Conservation (phyloP, 2,113 vertebrate species). For the Myrmecobius fasciatus region DNA sequence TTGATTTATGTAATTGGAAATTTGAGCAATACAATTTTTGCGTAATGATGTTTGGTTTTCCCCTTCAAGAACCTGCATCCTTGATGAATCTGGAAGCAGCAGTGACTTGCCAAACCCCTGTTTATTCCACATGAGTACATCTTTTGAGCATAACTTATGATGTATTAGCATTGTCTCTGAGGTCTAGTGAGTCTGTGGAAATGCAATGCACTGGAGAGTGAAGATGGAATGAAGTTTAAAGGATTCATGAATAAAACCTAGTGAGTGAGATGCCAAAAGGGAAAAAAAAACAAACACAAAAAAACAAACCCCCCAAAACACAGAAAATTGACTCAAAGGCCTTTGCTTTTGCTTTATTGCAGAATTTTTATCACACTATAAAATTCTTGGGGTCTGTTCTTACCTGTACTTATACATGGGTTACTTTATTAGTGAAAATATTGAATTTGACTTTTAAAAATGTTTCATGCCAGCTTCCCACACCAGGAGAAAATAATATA, state of each 20-base stretch:
- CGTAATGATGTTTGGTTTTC: conserved; percentile 77
- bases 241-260: conserved; percentile 73
- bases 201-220: conserved; percentile 49
- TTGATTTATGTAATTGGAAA: conserved; percentile 80
- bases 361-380: not conserved
- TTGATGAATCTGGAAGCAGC: conserved; percentile 42
- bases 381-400: conserved; percentile 3
- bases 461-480: not conserved
- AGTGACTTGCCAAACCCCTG: conserved; percentile 31
- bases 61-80: conserved; percentile 25
- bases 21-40: conserved; percentile 76
- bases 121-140: conserved; percentile 33
- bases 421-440: not conserved
- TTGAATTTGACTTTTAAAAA: not conserved
- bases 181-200: conserved; percentile 57
- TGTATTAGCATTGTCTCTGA: conserved; percentile 73
- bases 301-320: not conserved
- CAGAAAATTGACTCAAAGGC: not conserved
- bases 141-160: conserved; percentile 68
- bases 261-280: conserved; percentile 56
- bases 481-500: not conserved
- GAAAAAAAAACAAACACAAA: conserved; percentile 46
- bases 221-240: conserved; percentile 70
- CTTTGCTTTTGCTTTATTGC: not conserved
- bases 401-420: conserved; percentile 39